These are phyloP conservation scores for Phylloscopus trochilus DNA, from an alignment of 2,113 vertebrate genomes.

Conservation along the genomic window DNA sequence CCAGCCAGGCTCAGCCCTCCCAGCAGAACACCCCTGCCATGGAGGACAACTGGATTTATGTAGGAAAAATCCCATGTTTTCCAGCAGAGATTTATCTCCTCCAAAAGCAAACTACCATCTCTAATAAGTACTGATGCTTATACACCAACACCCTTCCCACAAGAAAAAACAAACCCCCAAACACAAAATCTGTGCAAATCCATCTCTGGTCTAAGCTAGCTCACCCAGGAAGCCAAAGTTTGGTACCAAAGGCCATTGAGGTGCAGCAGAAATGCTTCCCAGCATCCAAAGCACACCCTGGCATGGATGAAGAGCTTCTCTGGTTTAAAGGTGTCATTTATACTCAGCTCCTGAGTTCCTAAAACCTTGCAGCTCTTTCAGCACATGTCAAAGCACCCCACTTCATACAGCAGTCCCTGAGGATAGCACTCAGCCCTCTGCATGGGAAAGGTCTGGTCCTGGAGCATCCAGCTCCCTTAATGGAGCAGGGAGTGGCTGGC, in stretches of 20 bases:
- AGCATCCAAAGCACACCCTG: neutral
- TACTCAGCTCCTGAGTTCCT: neutral
- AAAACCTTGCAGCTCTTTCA: neutral
- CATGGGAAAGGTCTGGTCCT: neutral
- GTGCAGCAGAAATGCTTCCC: neutral
- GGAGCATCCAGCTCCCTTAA: fast-evolving
- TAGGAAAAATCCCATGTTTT: neutral
- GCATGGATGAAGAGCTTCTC: neutral
- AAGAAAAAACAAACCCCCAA: neutral
- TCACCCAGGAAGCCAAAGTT: neutral
- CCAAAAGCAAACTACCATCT: neutral
- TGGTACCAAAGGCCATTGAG: neutral
- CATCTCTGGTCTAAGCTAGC: neutral
- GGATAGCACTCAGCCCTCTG: neutral
- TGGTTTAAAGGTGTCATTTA: neutral
- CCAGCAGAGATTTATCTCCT: neutral
- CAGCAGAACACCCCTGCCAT: neutral
- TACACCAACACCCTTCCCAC: neutral
- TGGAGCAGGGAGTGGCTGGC: neutral
- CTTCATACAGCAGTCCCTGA: neutral
- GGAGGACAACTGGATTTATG: neutral
- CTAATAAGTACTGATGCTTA: neutral
- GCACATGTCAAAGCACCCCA: fast-evolving
- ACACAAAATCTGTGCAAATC: neutral
- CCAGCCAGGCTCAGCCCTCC: neutral